Evolutionary conservation across 2,113 vertebrate species (phyloP), one percentile per base, ranked within the genome.

Genomic region (Osmerus eperlanus): DNA sequence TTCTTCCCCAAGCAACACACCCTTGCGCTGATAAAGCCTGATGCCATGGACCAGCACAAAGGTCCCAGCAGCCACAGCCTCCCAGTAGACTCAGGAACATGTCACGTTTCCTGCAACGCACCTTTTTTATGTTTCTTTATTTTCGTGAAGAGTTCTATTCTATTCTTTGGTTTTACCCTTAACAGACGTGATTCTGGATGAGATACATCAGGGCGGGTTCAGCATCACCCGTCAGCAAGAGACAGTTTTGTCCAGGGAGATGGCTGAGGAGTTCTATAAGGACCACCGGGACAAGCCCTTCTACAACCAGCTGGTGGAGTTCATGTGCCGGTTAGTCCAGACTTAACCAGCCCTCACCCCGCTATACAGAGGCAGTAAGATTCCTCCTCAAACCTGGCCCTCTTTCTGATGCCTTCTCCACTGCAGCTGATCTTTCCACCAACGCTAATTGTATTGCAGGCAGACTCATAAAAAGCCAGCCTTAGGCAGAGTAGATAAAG

Each of bases 181-280:
- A 2, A 76, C 88, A 96, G 94, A 93, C 19, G 78, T 86, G 25
- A 95, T 96, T 72, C 32, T 95, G 75, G 77, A 91, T 71, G 89
- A 91, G 80, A 92, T 96, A 70, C 84, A 68, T 69, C 67, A 81
- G 0, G 83, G 84, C 65, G 92, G 93, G 66, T 96, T 97, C 85
- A 82, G 70, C n/a, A 89, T 96, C 62, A 83, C 85, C 6, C 89
- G 79, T 67, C 52, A 91, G 78, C 93, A 93, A 80, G 94, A 95
- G 85, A 74, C 69, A 51, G 3, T 89, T 65, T 87, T 95, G 65
- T 90, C 89, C 16, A 86, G 12, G 68, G 92, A 95, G 69, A 86
- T 92, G 85, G 93, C 93, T 15, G 74, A 89, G 75, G 88, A 94
- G 81, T 93, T 96, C 86, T 96, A 95, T 87, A 89, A 89, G 67